Evolutionary conservation across 2,888 invertebrate genomes (phyloP), one percentile per base, ranked within the genome.

Genomic region (Melieria picta): DNA sequence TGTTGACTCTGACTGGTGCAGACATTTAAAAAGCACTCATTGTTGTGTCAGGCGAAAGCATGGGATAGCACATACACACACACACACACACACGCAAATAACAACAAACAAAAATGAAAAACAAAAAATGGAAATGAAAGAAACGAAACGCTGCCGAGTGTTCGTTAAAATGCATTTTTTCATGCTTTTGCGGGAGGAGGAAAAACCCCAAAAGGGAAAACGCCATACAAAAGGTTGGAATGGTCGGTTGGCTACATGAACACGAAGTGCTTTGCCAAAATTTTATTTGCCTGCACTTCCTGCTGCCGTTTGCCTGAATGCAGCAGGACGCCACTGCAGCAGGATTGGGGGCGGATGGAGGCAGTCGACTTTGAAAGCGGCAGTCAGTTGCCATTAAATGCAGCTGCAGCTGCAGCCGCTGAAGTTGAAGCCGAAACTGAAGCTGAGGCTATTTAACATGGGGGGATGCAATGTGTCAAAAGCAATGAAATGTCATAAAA

Each of bases 21-120:
- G 72, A 68, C 72, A 68, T 67, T 68, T 68, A 67, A 72, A 61
- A 72, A 72, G 72, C 58, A 72, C 67, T 68, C 72, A 57, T 67
- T 61, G 61, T 61, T 45, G 47, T 47, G 5, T 30, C 42, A 11
- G 56, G 13, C 47, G 11, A 11, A 9, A 42, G 16, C 62, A 46
- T n/a, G 45, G 46, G 7, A 43, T 47, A 46, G n/a, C 11, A 42
- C 10, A 58, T 9, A 62, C 46, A 11, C n/a, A 62, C 68, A n/a
- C 52, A 55, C 48, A 60, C 1, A 60, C 13, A 55, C 56, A 50
- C 55, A 4, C 1, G n/a, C 55, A 57, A 7, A 57, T 11, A 7
- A 7, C 9, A 42, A 66, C 43, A 45, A 13, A 43, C 43, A 55
- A 61, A 55, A 62, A 46, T 16, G 61, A 62, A 69, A 47, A 55